A percentile compares a stretch with the other conserved stretches of the same genome.
Evolutionary conservation across 2,888 invertebrate genomes (phyloP).

Genomic region (Scaptodrosophila latifasciaeformis): DNA sequence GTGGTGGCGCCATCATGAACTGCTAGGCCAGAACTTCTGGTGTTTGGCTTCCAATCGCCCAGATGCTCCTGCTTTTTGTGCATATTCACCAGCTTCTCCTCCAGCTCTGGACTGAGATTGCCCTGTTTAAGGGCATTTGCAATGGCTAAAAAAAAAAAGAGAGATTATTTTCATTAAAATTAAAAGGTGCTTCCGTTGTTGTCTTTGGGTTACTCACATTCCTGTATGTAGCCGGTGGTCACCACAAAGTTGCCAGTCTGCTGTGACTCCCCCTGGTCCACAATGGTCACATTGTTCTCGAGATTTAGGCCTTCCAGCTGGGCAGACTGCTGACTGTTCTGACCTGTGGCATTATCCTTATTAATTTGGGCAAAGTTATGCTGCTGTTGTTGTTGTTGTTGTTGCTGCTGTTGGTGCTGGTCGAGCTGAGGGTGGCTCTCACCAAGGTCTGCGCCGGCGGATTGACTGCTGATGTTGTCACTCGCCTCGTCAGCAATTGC

Average conservation of each 20-base stretch:
- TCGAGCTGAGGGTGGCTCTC: slow-evolving; percentile 16
- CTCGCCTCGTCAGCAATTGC: slow-evolving; percentile 35
- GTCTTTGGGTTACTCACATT: slow-evolving; percentile 80
- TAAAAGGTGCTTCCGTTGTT: not conserved
- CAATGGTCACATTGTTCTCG: slow-evolving; percentile 20
- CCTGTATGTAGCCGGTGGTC: slow-evolving; percentile 94
- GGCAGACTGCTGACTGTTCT: not conserved
- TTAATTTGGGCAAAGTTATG: slow-evolving; percentile 45
- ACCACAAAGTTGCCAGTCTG: slow-evolving; percentile 82
- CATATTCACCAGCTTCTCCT: slow-evolving; percentile 90
- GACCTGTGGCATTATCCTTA: slow-evolving; percentile 34
- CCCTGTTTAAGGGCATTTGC: slow-evolving; percentile 94
- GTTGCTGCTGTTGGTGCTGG: slow-evolving; percentile 19
- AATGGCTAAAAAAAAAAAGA: slow-evolving; percentile 79
- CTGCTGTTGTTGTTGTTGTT: slow-evolving; percentile 17
- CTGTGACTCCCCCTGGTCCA: slow-evolving; percentile 17
- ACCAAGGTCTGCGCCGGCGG: not conserved
- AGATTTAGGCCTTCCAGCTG: slow-evolving; percentile 5
- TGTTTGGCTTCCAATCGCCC: slow-evolving; percentile 33
- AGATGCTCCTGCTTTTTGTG: slow-evolving; percentile 87
- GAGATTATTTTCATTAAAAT: slow-evolving; percentile 6
- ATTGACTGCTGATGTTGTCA: slow-evolving; percentile 6
- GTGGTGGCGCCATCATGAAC: slow-evolving; percentile 29
- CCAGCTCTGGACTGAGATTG: slow-evolving; percentile 92
- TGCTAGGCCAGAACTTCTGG: slow-evolving; percentile 4